phyloP scores from a whole-genome alignment of 2,797 vertebrate species.

The Enteromius anoplus region DNA sequence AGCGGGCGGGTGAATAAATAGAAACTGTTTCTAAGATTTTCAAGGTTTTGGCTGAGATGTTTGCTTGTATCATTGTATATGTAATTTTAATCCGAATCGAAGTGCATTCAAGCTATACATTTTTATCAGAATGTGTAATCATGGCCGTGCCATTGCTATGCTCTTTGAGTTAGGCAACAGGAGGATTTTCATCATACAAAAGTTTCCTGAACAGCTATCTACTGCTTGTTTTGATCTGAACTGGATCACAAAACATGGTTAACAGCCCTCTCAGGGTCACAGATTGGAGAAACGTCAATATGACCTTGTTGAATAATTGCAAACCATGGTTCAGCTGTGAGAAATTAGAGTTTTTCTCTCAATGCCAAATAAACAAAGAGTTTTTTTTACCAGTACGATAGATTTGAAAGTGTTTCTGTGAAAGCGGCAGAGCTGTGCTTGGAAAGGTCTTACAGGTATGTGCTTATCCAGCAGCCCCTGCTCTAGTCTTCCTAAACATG shows the following conservation, averaged over 20 bases:
- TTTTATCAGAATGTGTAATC: background rate
- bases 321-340: background rate
- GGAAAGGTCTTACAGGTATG: conserved; percentile 7
- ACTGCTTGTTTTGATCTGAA: conserved; percentile 8
- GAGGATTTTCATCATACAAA: background rate
- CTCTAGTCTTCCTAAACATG: conserved; percentile 35
- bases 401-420: conserved; percentile 34
- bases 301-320: conserved; percentile 8
- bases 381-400: conserved; percentile 3
- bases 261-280: background rate
- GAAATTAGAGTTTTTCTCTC: background rate
- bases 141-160: background rate
- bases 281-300: background rate
- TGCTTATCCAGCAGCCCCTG: conserved; percentile 18
- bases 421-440: background rate
- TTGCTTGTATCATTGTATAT: conserved; percentile 5
- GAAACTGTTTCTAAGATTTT: conserved; percentile 8
- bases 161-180: background rate
- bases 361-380: conserved; percentile 22
- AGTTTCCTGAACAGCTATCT: background rate
- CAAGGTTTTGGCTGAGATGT: background rate
- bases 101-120: background rate
- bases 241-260: background rate
- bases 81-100: background rate
- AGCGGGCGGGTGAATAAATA: conserved; percentile 6